Percentiles rank a stretch among this genome's conserved stretches.
Conservation (phyloP, 2,113 vertebrate species). For the Notarius lentiginosus region DNA sequence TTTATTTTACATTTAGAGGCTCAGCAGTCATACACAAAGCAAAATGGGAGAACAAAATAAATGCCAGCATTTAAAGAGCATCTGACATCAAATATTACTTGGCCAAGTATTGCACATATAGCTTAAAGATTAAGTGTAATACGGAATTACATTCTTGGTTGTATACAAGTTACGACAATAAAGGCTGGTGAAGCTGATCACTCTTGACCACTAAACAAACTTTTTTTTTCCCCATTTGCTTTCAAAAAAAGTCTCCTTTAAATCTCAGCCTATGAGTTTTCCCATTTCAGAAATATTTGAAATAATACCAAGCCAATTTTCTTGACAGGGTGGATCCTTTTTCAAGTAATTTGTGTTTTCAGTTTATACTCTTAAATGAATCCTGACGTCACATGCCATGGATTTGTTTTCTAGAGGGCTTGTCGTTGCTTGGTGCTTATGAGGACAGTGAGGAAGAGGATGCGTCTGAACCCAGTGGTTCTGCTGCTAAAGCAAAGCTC, state of each 20-base stretch:
- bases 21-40: background rate
- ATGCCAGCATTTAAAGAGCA: background rate
- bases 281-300: background rate
- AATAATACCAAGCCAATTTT: background rate
- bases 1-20: background rate
- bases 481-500: conserved; percentile 68
- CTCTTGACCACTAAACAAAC: background rate
- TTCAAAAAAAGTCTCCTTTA: background rate
- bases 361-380: background rate
- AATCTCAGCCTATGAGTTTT: background rate
- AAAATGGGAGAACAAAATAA: background rate
- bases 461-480: conserved; percentile 64
- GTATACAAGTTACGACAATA: background rate
- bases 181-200: background rate
- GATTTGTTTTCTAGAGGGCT: conserved; percentile 76
- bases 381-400: background rate
- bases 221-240: background rate
- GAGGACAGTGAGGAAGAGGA: conserved; percentile 95
- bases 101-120: background rate
- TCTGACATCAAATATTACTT: background rate
- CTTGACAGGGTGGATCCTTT: background rate
- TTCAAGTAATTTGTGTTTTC: background rate
- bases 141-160: background rate
- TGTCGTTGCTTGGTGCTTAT: conserved; percentile 92
- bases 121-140: background rate